Evolutionary conservation across 2,113 vertebrate genomes (phyloP), one percentile per base, ranked within the genome.

Genomic region (Galeopterus variegatus): DNA sequence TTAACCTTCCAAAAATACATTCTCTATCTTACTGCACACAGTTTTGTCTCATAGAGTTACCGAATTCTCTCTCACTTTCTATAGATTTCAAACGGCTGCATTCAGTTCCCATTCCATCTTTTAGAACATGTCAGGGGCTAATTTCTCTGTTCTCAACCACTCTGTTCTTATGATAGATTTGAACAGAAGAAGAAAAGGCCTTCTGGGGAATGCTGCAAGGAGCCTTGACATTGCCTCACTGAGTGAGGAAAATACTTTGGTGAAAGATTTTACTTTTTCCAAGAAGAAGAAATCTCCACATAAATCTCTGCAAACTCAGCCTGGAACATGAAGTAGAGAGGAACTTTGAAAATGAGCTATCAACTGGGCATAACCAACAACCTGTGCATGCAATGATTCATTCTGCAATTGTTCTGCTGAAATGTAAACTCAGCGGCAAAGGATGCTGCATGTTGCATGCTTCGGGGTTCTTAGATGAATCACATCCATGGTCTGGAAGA

Each of bases 241-340:
- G 2, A 67, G 89, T 36, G 88, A 70, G 67, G 79, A 79, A 26
- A 90, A 72, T 0, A 14, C 15, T 4, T 45, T 9, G 75, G 54
- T 52, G 87, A 94, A 80, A 96, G 72, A 52, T 85, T 97, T 97
- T 88, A 14, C 65, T 58, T 72, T 95, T 97, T 97, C 95, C 72
- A 93, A 82, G 54, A 64, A 73, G 0, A 14, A 85, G 12, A 76
- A 97, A 48, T 70, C 28, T 56, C 80, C 6, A 72, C 33, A 31
- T 8, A 94, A 97, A 92, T 56, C 76, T 93, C 95, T 77, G 62
- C 83, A 73, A 86, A 93, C 8, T 45, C 11, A 3, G 86, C 54
- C 70, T 36, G 9, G 54, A 83, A 31, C 60, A 70, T 11, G 64
- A 45, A 54, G 54, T n/a, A 85, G 65, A 75, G 94, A 76, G 19